Evolutionary conservation across 2,113 vertebrate species (phyloP), one percentile per base, ranked within the genome.

Genomic region (Corydoras maculifer): DNA sequence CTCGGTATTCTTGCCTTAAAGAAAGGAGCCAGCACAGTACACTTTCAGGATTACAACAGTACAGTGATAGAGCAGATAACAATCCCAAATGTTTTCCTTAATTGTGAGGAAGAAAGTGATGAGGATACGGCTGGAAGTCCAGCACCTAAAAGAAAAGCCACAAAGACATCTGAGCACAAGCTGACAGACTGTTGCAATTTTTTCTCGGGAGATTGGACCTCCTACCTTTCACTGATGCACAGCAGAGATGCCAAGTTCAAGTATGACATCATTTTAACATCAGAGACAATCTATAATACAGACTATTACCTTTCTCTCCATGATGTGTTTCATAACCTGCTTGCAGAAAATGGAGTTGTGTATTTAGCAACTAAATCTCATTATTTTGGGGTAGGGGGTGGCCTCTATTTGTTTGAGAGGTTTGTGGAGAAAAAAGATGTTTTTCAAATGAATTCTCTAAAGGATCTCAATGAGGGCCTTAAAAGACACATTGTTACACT

Each of bases 41-140:
- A 97, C 84, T 99, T 98, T 75, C 96, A 98, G 84, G 97, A 99
- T 84, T 99, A 95, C 77, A 99, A 99, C 83, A 90, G 91, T 72
- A 90, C 92, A 0, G 94, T 98, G 80, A 93, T 98, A 32, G 87
- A 96, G 66, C 67, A 89, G 78, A 78, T 80, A 43, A 43, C 35
- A 43, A 43, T 43, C 35, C 35, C 35, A 43, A 43, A 43, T 43
- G 35, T 43, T 43, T 43, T 43, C 35, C 35, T 43, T 43, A 43
- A 43, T 43, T 43, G 4, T 43, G 35, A 43, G 35, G 35, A 43
- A 43, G 35, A 43, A 43, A 5, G 35, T 43, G 35, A 43, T 43
- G 35, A 43, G 35, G 35, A 43, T 8, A 43, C 2, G 7, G 35
- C 4, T 43, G 35, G 35, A 43, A 43, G 35, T 43, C 35, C 35